Evolutionary conservation across 2,113 vertebrate genomes (phyloP), one percentile per base, ranked within the genome.

Genomic region (Pygoscelis adeliae): DNA sequence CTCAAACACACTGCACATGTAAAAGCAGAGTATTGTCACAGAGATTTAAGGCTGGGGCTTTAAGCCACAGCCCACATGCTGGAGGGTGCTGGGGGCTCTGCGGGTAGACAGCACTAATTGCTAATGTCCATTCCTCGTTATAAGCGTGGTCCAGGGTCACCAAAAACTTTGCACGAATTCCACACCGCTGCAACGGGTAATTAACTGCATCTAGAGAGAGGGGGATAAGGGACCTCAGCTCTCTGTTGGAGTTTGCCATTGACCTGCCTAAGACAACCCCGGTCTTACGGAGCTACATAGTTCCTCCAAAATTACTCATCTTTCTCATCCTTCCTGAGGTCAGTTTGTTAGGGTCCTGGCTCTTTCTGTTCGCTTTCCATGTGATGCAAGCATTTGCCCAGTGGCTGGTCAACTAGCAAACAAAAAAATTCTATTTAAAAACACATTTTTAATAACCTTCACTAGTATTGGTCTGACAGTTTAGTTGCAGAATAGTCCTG

Each of bases 251-350:
- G 40, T 46, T 78, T 74, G 36, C 44, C 53, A 30, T 44, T 62
- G 49, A 13, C 32, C 38, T 63, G 56, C 30, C 56, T 44, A 40
- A 42, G 46, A 49, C 17, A 72, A 30, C 7, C 15, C 8, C 36
- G 59, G 23, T 1, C 47, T 71, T 5, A 17, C 0, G 7, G n/a
- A 77, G 6, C 17, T 61, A 1, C 13, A 3, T 11, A 7, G 17
- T 56, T 47, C 49, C 47, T 66, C 59, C 34, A 73, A 25, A 49
- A 12, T 34, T 2, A 83, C 9, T 29, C 21, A 10, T 11, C 22
- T 29, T 55, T 7, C 46, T 81, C 22, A 15, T 38, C 34, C 29
- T 70, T 55, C 55, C 42, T 7, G 10, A 82, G 34, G 10, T 47
- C 7, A 0, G 0, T 40, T 74, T 63, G 23, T 30, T 34, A 32